Evolutionary conservation across 1,140 invertebrate genomes (phyloP), one percentile per base, ranked within the genome.

Genomic region (Solenopsis invicta): DNA sequence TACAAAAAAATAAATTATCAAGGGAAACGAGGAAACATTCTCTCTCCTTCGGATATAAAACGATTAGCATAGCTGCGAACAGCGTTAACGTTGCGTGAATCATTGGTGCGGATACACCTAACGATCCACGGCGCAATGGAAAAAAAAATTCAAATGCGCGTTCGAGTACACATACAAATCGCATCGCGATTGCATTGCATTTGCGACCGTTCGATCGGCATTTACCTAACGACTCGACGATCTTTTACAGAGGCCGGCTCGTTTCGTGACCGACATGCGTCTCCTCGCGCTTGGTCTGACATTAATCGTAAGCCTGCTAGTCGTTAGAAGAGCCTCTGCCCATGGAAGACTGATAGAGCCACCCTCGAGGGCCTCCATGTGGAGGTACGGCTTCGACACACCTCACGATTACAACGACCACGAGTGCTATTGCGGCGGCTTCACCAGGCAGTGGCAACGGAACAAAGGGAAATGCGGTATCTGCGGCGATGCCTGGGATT

Each of bases 351-450:
- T 99, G 29, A 97, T 98, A 16, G 98, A 98, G 88, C 98, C 98
- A 0, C 98, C 98, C 0, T 98, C 97, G 21, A 96, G 98, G 84
- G 97, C 98, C 8, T 97, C 97, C 0, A 97, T 98, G 94, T 98
- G 98, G 98, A 95, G 96, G 90, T 97, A 96, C 87, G 97, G 97
- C 16, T 97, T 97, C 91, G 93, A 96, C 74, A 96, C 96, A 9
- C 96, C 96, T 3, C 95, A 95, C 37, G 96, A 97, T 93, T 99
- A 98, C 95, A 98, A 99, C 92, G 98, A 99, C 93, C 97, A 98
- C 93, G 98, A 99, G 93, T 96, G 98, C 2, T 98, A 97, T 94
- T 99, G 98, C 93, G 98, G 98, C 3, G 98, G 98, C 4, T 98
- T 98, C 91, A 96, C 97, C 2, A 95, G 97, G 77, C 98, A 98